A percentile compares a stretch with the other conserved stretches of the same genome.
These are phyloP conservation scores for Parotocinclus haroldoi DNA, from an alignment of 2,797 vertebrate genomes.

Conservation along the genomic window DNA sequence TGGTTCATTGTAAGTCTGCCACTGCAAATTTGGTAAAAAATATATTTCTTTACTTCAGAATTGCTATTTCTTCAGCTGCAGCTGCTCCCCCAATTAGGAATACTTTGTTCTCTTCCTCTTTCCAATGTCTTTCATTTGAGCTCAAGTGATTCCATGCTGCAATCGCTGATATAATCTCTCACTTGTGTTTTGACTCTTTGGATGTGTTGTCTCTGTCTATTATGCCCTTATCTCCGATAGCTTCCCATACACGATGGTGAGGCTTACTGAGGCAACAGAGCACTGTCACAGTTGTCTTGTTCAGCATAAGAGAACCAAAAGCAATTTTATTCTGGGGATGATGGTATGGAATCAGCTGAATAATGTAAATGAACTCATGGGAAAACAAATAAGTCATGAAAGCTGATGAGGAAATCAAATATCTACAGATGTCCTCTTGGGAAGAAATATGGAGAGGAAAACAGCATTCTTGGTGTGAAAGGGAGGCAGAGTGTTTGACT, in stretches of 20 bases:
- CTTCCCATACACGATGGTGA: constrained; percentile 37
- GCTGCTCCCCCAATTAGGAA: too few relatives aligned
- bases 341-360: constrained; percentile 27
- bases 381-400: constrained; percentile 16
- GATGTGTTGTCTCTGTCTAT: constrained; percentile 46
- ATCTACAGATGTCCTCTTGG: constrained; percentile 16
- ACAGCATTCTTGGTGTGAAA: not conserved
- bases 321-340: constrained; percentile 24
- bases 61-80: too few relatives aligned
- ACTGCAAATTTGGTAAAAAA: too few relatives aligned
- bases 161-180: constrained; percentile 51
- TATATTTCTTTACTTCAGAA: too few relatives aligned
- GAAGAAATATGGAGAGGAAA: constrained; percentile 5
- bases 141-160: constrained; percentile 30
- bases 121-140: constrained; percentile 14
- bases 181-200: constrained; percentile 53
- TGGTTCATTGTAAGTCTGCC: too few relatives aligned
- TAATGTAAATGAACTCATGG: constrained; percentile 33
- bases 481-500: too few relatives aligned
- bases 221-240: constrained; percentile 47
- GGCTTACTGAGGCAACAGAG: constrained; percentile 32
- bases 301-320: constrained; percentile 17
- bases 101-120: constrained; percentile 7
- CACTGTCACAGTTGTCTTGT: constrained; percentile 28
- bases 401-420: constrained; percentile 13